Percentiles rank a stretch among this genome's conserved stretches.
Evolutionary conservation across 2,113 vertebrate species (phyloP).

Genomic region (Verasper variegatus): DNA sequence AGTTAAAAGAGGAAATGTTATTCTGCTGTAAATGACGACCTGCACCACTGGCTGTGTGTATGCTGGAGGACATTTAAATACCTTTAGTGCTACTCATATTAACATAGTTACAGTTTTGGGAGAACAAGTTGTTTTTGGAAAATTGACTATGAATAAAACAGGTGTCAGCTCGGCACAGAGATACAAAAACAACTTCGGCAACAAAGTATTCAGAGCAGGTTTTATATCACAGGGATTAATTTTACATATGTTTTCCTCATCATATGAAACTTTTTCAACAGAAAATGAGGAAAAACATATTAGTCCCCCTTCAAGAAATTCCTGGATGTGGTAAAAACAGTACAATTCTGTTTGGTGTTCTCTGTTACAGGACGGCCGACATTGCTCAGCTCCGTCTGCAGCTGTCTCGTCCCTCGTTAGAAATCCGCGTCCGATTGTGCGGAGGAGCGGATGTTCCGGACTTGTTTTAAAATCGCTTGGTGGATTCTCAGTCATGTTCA

Average conservation of each 20-base stretch:
- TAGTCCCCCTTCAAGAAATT: not conserved
- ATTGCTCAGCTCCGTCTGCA: constrained; percentile 17
- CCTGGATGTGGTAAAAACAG: not conserved
- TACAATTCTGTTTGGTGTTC: not conserved
- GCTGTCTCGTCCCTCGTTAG: constrained; percentile 29
- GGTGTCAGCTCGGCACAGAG: too few relatives aligned
- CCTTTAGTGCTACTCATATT: too few relatives aligned
- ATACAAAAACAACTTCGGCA: too few relatives aligned
- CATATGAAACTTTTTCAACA: not conserved
- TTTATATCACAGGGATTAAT: not conserved
- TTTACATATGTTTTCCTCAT: not conserved
- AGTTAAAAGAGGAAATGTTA: too few relatives aligned
- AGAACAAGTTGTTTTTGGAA: too few relatives aligned
- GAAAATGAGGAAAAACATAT: not conserved
- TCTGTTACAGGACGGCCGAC: not conserved
- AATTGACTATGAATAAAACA: too few relatives aligned
- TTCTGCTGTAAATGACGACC: too few relatives aligned
- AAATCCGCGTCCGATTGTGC: constrained; percentile 12
- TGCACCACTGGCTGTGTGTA: too few relatives aligned
- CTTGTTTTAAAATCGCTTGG: constrained; percentile 31
- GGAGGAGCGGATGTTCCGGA: constrained; percentile 30
- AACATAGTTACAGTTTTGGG: too few relatives aligned
- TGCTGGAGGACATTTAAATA: too few relatives aligned
- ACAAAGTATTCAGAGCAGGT: too few relatives aligned
- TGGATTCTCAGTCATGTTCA: constrained; percentile 16